Percentiles rank a stretch among this genome's conserved stretches.
Evolutionary conservation across 2,888 invertebrate species (phyloP).

Genomic region (Meiosimyza platycephala): DNA sequence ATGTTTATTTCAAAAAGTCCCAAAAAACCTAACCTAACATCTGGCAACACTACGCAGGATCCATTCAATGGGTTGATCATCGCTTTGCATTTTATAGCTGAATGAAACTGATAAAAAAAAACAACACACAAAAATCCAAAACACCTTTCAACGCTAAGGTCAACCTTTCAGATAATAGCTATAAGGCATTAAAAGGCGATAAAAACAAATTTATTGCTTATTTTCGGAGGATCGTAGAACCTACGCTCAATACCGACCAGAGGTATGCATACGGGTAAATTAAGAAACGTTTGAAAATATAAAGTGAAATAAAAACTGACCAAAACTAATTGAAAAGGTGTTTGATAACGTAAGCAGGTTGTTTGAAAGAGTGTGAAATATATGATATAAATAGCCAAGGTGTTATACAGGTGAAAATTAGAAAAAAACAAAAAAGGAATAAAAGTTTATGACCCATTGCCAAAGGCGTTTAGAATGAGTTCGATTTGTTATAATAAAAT

Average conservation of each 20-base stretch:
- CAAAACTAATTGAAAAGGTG: slow-evolving; percentile 28
- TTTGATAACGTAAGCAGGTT: slow-evolving; percentile 9
- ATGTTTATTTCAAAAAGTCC: too few species aligned
- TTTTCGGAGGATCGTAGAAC: slow-evolving; percentile 13
- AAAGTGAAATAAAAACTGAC: background rate
- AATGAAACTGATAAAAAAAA: too few species aligned
- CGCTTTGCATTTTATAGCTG: too few species aligned
- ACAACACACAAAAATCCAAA: slow-evolving; percentile 38
- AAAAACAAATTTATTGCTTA: slow-evolving; percentile 32
- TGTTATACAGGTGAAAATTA: slow-evolving; percentile 8
- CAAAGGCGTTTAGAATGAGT: too few species aligned
- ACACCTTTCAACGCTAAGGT: slow-evolving; percentile 26
- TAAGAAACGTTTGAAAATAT: background rate
- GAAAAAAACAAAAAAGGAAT: too few species aligned
- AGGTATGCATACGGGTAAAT: background rate
- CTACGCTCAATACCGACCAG: background rate
- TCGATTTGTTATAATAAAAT: too few species aligned
- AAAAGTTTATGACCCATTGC: too few species aligned
- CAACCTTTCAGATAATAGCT: slow-evolving; percentile 30
- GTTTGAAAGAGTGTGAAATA: background rate
- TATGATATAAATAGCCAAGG: background rate
- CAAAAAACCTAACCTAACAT: too few species aligned
- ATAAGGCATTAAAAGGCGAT: slow-evolving; percentile 23
- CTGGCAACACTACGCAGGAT: too few species aligned
- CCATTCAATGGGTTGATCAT: too few species aligned